Evolutionary conservation across 2,113 vertebrate species (phyloP), one percentile per base, ranked within the genome.

Genomic region (Neodon shergylaensis): DNA sequence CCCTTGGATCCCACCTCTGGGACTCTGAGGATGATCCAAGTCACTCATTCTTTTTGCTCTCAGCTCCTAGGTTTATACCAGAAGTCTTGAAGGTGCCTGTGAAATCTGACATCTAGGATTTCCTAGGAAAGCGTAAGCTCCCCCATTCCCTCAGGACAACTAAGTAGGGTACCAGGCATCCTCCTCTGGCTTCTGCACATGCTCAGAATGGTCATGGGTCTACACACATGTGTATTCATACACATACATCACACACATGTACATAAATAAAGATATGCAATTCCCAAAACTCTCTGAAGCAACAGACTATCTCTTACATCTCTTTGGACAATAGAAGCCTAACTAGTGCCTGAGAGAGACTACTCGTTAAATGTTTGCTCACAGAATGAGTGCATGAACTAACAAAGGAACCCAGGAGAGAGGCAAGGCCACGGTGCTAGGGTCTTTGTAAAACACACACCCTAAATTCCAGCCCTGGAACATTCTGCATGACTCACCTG

Each of bases 401-500:
- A 73, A 68, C 21, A 47, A 44, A 21, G 26, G 31, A 81, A 54
- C 31, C 42, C 13, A 10, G 33, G 42, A 22, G 3, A 22, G 68
- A 12, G 54, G 61, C 3, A 5, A 61, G 73, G 61, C 17, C 42
- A 44, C 3, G 22, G 3, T 14, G 28, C 24, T 0, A 22, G 72
- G 19, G 31, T 22, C 77, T 88, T 49, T 44, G 47, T 42, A 54
- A 93, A 39, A 66, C 7, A 33, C 65, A 66, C 7, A 9, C 44
- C 39, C 16, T 13, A 2, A 2, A 31, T 24, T 1, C 42, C 28
- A 36, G 7, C 16, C 47, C 78, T 24, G 52, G 49, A n/a, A 42
- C 44, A 7, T 0, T 5, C 47, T 39, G 28, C 5, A 0, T 1
- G 9, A 88, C 98, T 97, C 93, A 99, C 99, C 99, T 99, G 99